These are phyloP conservation scores for Cepaea nemoralis DNA, from an alignment of 1,140 invertebrate genomes.

Conservation along the genomic window DNA sequence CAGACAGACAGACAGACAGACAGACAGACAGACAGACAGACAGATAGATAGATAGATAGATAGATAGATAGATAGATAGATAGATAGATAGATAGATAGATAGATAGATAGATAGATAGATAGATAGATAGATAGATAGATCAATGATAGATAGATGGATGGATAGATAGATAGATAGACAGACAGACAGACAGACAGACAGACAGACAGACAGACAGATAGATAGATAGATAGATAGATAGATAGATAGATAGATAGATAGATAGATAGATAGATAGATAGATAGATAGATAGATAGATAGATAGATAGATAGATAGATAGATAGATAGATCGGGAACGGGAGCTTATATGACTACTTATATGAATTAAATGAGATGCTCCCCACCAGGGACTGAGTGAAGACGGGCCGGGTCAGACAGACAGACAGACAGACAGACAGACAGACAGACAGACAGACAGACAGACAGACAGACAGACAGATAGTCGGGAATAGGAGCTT, in stretches of 20 bases:
- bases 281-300: not conserved
- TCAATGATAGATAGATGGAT: not conserved
- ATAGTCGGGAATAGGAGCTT: too few species aligned
- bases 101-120: too few species aligned
- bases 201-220: not conserved
- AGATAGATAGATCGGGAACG: not conserved
- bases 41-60: too few species aligned
- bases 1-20: too few species aligned
- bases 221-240: not conserved
- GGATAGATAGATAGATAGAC: not conserved
- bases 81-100: too few species aligned
- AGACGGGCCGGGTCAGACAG: too few species aligned
- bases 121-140: too few species aligned
- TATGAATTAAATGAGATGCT: not conserved
- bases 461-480: too few species aligned
- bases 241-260: not conserved
- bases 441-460: not conserved
- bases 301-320: not conserved
- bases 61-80: too few species aligned
- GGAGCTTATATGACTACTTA: not conserved
- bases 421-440: too few species aligned
- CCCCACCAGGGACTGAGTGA: too few species aligned
- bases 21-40: too few species aligned
- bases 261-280: not conserved
- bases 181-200: not conserved